Evolutionary conservation across 2,888 invertebrate genomes (phyloP).

Genomic region (Spilarctia lutea): DNA sequence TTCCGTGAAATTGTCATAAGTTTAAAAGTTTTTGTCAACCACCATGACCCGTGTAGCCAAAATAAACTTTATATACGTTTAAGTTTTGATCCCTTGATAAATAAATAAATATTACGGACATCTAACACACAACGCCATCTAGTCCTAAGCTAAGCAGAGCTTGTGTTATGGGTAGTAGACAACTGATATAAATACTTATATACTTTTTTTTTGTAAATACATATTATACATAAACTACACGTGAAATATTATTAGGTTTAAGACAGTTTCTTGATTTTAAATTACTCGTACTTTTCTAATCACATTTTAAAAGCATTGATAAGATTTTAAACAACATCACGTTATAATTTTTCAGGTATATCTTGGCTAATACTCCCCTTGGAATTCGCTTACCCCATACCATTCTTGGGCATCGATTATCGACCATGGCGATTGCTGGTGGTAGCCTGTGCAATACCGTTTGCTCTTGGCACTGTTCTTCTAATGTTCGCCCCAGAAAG

Average conservation of each 20-base stretch:
- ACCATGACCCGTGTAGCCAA: no score
- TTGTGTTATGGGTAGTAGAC: no score
- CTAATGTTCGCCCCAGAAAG: slow-evolving; percentile 90
- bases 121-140: no score
- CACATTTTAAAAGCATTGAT: background rate
- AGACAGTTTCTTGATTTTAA: no score
- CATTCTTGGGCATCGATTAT: slow-evolving; percentile 84
- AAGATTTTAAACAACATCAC: background rate
- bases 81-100: background rate
- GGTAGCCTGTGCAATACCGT: slow-evolving; percentile 88
- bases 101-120: no score
- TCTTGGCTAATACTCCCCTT: slow-evolving; percentile 90
- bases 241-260: no score
- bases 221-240: no score
- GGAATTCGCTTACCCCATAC: slow-evolving; percentile 76
- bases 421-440: slow-evolving; percentile 92
- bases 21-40: no score
- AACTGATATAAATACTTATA: no score
- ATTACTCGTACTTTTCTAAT: background rate
- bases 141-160: no score
- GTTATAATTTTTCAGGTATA: slow-evolving; percentile 79
- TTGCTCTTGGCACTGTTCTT: slow-evolving; percentile 86
- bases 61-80: background rate
- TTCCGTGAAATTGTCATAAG: background rate
- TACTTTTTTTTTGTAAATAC: no score